phyloP scores from a whole-genome alignment of 1,140 invertebrate species.

The Orussus abietinus region DNA sequence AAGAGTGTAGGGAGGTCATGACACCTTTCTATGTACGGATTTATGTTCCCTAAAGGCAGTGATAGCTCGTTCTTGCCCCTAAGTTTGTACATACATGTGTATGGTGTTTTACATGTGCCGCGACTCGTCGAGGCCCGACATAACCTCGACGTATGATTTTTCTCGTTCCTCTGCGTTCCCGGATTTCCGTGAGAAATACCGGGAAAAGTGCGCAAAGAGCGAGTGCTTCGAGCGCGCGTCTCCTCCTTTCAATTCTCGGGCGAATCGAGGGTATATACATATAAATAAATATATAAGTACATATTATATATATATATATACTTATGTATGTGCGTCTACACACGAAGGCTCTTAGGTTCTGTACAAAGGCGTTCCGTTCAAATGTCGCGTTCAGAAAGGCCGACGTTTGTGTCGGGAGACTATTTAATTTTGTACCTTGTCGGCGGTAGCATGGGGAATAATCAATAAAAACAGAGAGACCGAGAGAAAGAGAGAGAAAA shows the following conservation, averaged over 20 bases:
- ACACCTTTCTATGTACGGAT: constrained; percentile 24
- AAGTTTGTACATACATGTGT: constrained; percentile 36
- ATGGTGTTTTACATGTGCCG: constrained; percentile 8
- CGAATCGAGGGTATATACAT: constrained; percentile 20
- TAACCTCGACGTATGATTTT: neutral
- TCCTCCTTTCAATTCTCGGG: constrained; percentile 18
- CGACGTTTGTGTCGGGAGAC: constrained; percentile 20
- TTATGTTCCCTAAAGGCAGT: constrained; percentile 25
- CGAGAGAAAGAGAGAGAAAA: constrained; percentile 8
- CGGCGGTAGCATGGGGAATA: constrained; percentile 14
- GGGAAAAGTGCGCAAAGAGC: no score
- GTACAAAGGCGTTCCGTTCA: constrained; percentile 23
- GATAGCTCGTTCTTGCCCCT: constrained; percentile 28
- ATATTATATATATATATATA: constrained; percentile 20
- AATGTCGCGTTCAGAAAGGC: constrained; percentile 25
- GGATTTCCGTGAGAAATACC: constrained; percentile 5
- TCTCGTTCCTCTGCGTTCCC: neutral
- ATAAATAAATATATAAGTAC: constrained; percentile 18
- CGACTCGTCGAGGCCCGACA: neutral
- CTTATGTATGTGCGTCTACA: no score
- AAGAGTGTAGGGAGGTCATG: constrained; percentile 20
- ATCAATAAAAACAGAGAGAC: constrained; percentile 11
- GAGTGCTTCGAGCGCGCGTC: constrained; percentile 7
- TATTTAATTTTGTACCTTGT: constrained; percentile 44
- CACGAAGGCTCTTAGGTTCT: constrained; percentile 26